Evolutionary conservation across 2,113 vertebrate genomes (phyloP), one percentile per base, ranked within the genome.

Genomic region (Crotalus viridis): DNA sequence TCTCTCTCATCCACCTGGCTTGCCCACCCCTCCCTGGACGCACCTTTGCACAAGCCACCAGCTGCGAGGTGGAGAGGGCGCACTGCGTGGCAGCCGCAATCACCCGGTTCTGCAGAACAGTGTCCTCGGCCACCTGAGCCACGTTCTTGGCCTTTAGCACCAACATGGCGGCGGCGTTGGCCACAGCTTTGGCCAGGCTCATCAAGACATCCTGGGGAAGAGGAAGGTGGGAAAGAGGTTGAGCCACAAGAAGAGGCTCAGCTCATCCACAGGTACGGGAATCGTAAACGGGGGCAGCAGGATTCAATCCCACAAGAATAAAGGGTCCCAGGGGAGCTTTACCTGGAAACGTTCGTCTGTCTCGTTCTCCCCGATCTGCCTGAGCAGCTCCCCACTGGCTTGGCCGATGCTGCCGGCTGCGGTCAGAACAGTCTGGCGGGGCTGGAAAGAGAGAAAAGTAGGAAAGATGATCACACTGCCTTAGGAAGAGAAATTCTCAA

Each of bases 81-180:
- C 99, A 99, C 94, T 99, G 99, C 0, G 99, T 99, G 55, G 99
- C 99, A 4, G 99, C 99, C 24, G 99, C 99, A 10, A 99, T 99
- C 96, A 99, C 99, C 12, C 98, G 97, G 98, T 99, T 99, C 98
- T 99, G 99, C 89, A 99, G 97, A 8, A 98, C 98, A 0, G 98
- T 98, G 93, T 99, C 99, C 95, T 99, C 99, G 0, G 99, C 98
- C 86, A 99, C 99, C 96, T 99, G 99, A 0, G 99, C 99, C 15
- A 99, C 99, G 0, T 99, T 99, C 97, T 99, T 99, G 89, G 99
- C 99, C 96, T 99, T 99, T 88, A 99, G 98, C 74, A 99, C 99
- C 92, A 99, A 94, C 99, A 99, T 99, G 96, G 99, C 99, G 85
- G 99, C 99, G 52, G 99, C 99, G 0, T 99, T 99, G 95, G 99